Conservation (phyloP, 2,888 invertebrate species). For the Polyommatus icarus region DNA sequence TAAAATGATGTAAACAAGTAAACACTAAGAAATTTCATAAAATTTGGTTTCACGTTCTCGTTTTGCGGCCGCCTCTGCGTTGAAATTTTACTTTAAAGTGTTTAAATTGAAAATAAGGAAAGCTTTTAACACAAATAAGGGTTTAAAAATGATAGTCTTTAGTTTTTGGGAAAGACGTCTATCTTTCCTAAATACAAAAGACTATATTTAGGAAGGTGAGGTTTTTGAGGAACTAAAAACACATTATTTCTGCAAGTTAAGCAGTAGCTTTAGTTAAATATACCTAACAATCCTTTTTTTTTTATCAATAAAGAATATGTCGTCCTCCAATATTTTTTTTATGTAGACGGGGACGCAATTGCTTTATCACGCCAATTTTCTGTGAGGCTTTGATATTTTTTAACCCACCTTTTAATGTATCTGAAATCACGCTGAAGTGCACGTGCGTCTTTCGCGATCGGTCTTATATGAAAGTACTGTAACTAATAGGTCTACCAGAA, state of each 20-base stretch:
- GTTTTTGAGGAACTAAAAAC: too few species aligned
- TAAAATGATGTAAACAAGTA: constrained; percentile 9
- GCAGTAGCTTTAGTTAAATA: too few species aligned
- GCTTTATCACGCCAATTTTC: background rate
- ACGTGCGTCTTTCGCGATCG: background rate
- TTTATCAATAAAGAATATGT: too few species aligned
- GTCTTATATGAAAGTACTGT: background rate
- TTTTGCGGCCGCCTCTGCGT: background rate
- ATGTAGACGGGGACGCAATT: too few species aligned
- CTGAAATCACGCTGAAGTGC: background rate
- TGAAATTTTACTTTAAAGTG: background rate
- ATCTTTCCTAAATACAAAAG: too few species aligned
- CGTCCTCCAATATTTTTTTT: too few species aligned
- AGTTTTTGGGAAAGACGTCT: background rate
- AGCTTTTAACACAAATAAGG: background rate
- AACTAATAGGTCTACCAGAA: too few species aligned
- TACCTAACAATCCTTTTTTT: too few species aligned
- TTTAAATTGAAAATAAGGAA: background rate
- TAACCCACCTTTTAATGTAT: background rate
- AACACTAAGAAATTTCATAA: background rate
- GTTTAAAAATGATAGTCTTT: constrained; percentile 15
- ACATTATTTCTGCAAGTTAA: too few species aligned
- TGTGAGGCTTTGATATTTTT: background rate
- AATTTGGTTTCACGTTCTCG: constrained; percentile 1
- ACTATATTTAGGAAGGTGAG: too few species aligned